Conservation (phyloP, 1,140 invertebrate species). For the Drosophila lowei region DNA sequence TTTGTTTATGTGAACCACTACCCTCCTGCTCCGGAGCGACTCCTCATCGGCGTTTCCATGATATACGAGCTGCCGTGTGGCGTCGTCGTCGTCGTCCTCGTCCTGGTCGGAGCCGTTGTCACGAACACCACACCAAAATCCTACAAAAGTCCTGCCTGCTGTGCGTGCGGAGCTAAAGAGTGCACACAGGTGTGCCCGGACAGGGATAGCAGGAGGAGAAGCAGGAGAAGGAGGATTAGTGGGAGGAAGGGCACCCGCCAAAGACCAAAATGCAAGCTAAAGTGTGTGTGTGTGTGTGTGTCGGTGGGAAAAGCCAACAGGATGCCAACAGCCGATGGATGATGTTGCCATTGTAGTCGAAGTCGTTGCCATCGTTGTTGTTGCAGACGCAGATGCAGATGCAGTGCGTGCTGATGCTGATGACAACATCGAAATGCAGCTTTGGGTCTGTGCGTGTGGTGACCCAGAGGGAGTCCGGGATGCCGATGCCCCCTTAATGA, state of each 20-base stretch:
- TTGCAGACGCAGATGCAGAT: conserved; percentile 5
- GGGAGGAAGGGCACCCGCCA: conserved; percentile 25
- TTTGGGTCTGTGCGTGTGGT: conserved; percentile 23
- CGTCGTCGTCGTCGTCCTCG: conserved; percentile 5
- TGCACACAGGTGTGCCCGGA: conserved; percentile 31
- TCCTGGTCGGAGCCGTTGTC: conserved; percentile 40
- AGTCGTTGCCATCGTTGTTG: conserved; percentile 38
- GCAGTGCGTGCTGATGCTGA: conserved; percentile 30
- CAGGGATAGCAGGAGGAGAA: background rate
- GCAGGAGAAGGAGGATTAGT: background rate
- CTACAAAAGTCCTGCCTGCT: conserved; percentile 68
- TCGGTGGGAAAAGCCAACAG: conserved; percentile 48
- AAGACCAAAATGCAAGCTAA: conserved; percentile 47
- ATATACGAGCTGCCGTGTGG: conserved; percentile 40
- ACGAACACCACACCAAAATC: conserved; percentile 67
- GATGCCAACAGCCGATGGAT: conserved; percentile 41
- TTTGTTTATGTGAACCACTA: conserved; percentile 72
- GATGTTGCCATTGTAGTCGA: conserved; percentile 45
- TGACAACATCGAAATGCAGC: conserved; percentile 35
- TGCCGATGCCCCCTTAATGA: conserved; percentile 23
- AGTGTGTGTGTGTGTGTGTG: conserved; percentile 17
- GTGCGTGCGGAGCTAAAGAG: conserved; percentile 53
- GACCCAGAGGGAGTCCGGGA: conserved; percentile 36
- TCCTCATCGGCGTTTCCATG: conserved; percentile 41
- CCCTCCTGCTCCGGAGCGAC: conserved; percentile 3